phyloP scores from a whole-genome alignment of 30 jellyfish, hydroid and myxozoan species.

The Chironex yamaguchii region DNA sequence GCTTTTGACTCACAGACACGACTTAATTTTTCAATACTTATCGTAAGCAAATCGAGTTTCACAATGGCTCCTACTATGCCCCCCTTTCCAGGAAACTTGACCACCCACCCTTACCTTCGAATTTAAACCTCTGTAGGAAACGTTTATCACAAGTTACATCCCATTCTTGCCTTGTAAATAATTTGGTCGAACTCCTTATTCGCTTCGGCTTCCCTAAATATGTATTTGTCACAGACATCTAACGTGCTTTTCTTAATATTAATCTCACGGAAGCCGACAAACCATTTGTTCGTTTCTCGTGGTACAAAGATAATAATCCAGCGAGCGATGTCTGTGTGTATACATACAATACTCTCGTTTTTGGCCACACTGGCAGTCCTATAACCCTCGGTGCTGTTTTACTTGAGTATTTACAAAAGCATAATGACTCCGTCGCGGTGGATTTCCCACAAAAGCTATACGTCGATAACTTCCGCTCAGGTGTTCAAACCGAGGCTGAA shows the following conservation, averaged over 20 bases:
- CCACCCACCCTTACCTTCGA: constrained; percentile 71
- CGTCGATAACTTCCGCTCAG: constrained; percentile 38
- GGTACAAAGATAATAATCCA: constrained; percentile 59
- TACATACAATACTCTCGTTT: constrained; percentile 39
- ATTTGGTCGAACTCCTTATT: constrained; percentile 18
- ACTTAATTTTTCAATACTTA: constrained; percentile 17
- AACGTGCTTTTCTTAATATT: constrained; percentile 23
- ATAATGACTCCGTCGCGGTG: constrained; percentile 9
- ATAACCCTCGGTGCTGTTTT: constrained; percentile 56
- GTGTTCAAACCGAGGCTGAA: constrained; percentile 43
- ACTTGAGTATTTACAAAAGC: constrained; percentile 11
- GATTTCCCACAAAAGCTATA: constrained; percentile 32
- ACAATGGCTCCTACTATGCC: constrained; percentile 20
- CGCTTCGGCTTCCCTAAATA: constrained; percentile 37
- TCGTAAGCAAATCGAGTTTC: constrained; percentile 15
- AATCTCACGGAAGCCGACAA: constrained; percentile 33
- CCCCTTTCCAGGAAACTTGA: constrained; percentile 53
- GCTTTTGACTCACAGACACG: constrained; percentile 27
- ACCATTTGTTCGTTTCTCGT: constrained; percentile 22
- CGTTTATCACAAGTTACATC: constrained; percentile 25
- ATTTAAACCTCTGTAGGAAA: constrained; percentile 35
- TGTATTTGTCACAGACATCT: constrained; percentile 46
- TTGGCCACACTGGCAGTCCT: constrained; percentile 60
- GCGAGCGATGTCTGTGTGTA: constrained; percentile 22
- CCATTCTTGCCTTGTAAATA: constrained; percentile 30